Conservation (phyloP, 2,888 invertebrate species). For the Suillia variegata region DNA sequence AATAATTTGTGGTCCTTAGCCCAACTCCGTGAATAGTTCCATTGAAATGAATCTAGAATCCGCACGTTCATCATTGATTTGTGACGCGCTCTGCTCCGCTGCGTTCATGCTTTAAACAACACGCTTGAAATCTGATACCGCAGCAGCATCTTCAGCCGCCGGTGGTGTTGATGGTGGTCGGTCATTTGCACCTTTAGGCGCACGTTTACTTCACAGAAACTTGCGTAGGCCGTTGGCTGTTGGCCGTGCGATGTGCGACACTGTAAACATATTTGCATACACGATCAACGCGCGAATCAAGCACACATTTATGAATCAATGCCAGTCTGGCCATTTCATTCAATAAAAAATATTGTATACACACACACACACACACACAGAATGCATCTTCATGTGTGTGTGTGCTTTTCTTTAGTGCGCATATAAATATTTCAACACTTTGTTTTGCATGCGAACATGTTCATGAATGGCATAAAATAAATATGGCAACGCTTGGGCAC, state of each 20-base stretch:
- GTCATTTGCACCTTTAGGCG: too few relatives aligned
- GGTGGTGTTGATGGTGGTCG: background rate
- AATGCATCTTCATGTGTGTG: too few relatives aligned
- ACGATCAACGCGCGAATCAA: background rate
- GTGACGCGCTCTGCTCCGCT: background rate
- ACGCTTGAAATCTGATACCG: background rate
- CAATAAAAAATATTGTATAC: constrained; percentile 57
- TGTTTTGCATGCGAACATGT: constrained; percentile 43
- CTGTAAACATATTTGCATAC: constrained; percentile 1
- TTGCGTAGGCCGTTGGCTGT: too few relatives aligned
- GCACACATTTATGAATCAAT: constrained; percentile 55
- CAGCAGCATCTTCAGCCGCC: background rate
- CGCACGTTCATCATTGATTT: too few relatives aligned
- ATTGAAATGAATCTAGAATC: too few relatives aligned
- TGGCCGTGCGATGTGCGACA: constrained; percentile 32
- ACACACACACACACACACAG: constrained; percentile 14
- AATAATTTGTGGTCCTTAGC: too few relatives aligned
- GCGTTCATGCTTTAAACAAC: background rate
- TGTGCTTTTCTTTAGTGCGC: constrained; percentile 36
- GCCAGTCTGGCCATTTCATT: constrained; percentile 56
- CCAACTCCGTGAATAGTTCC: too few relatives aligned
- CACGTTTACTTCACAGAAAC: too few relatives aligned
- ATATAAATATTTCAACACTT: constrained; percentile 55
- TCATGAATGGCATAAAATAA: too few relatives aligned
- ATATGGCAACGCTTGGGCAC: too few relatives aligned